Conservation (phyloP, 2,888 invertebrate species). For the Dorcus parallelipipedus region DNA sequence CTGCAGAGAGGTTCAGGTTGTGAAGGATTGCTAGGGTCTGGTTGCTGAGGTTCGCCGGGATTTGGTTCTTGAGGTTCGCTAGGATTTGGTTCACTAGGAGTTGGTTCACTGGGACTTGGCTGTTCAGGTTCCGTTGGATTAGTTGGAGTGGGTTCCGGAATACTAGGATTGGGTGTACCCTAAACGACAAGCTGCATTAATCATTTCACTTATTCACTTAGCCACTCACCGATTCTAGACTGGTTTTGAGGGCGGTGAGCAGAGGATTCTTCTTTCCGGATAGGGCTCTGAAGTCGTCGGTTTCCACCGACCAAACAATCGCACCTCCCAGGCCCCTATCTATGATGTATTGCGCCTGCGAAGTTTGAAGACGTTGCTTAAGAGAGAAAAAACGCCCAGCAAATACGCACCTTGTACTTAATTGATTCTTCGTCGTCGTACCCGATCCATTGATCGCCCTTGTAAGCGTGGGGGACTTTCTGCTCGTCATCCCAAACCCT, state of each 20-base stretch:
- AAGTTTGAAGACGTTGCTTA: neutral
- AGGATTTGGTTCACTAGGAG: too few species aligned
- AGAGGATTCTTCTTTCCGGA: constrained; percentile 62
- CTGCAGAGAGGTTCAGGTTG: too few species aligned
- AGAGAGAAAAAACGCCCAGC: too few species aligned
- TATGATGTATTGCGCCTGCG: constrained; percentile 49
- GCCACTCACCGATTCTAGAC: constrained; percentile 25
- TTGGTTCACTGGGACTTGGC: too few species aligned
- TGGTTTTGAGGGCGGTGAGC: constrained; percentile 57
- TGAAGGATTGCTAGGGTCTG: too few species aligned
- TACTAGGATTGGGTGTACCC: too few species aligned
- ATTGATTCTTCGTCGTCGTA: constrained; percentile 46
- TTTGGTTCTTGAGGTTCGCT: too few species aligned
- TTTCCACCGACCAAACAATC: constrained; percentile 80
- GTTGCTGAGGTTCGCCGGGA: too few species aligned
- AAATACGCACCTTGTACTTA: constrained; percentile 40
- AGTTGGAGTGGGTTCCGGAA: too few species aligned
- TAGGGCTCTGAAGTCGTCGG: constrained; percentile 67
- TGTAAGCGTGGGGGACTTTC: constrained; percentile 47
- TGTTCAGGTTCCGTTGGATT: too few species aligned
- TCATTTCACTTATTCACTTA: too few species aligned
- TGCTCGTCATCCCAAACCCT: constrained; percentile 42
- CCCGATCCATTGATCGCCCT: constrained; percentile 44
- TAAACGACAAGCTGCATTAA: too few species aligned
- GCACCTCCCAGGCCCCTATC: constrained; percentile 55